Evolutionary conservation across 2,888 invertebrate species (phyloP), one percentile per base, ranked within the genome.

Genomic region (Xestia sexstrigata): DNA sequence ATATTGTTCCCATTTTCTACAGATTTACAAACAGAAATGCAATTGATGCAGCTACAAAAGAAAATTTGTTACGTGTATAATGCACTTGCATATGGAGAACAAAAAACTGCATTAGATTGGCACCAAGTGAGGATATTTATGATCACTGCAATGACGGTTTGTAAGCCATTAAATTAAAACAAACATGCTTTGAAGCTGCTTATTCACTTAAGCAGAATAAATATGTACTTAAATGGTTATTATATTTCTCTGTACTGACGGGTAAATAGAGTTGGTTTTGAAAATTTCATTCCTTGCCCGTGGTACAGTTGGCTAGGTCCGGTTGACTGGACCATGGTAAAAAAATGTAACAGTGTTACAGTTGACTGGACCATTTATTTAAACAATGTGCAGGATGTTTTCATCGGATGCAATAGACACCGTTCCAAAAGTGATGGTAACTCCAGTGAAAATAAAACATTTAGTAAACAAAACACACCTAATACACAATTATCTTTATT

Each of bases 151-250:
- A 39, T 35, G 30, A 65, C 65, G 39, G 52, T 52, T 60, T 42
- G 45, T 62, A 45, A 68, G 62, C 47, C 63, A 71, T 69, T 71
- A 70, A 70, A 72, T 71, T 68, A 47, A 67, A n/a, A 26, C 26
- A 60, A 30, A 71, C 35, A 47, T 60, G 82, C 69, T 45, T 45
- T 69, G 49, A 35, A n/a, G 49, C 58, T 45, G 35, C 42, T 79
- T 79, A 69, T 79, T 65, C 82, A 81, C 68, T 75, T 81, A 42
- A 63, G 82, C 67, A 7, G 20, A 11, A 45, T 58, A 69, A 11
- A 45, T 58, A 69, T 47, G 30, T 35, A n/a, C n/a, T n/a, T n/a
- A 75, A 75, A 58, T 35, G 20, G n/a, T 20, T 47, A 6, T 39
- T 26, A 58, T 58, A 30, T 52, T 74, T 45, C 63, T 23, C 15